Conservation (phyloP, 2,888 invertebrate species). For the Agriopis leucophaearia region DNA sequence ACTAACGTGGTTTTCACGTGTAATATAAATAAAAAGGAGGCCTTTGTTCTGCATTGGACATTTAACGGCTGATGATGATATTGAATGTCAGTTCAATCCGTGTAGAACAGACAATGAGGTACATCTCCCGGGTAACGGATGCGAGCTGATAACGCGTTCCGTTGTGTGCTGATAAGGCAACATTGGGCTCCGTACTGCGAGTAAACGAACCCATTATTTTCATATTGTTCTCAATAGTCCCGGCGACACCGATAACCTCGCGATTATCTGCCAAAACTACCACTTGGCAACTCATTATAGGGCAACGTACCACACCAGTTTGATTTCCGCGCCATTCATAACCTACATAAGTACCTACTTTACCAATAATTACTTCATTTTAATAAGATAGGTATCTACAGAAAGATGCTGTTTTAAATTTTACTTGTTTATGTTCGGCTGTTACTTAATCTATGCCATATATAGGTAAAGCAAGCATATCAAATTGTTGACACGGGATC, state of each 20-base stretch:
- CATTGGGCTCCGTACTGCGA: conserved; percentile 66
- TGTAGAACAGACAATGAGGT: conserved; percentile 34
- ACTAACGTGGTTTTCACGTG: no score
- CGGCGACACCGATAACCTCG: conserved; percentile 64
- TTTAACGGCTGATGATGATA: no score
- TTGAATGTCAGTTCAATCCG: conserved; percentile 22
- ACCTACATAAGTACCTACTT: no score
- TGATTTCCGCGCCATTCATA: conserved; percentile 32
- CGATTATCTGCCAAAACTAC: conserved; percentile 62
- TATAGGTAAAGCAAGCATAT: conserved; percentile 5
- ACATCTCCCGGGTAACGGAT: conserved; percentile 65
- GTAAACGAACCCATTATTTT: conserved; percentile 73
- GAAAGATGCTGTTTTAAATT: neutral
- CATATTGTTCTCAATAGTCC: conserved; percentile 40
- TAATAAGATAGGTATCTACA: neutral
- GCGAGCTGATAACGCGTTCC: conserved; percentile 75
- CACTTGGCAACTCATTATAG: conserved; percentile 50
- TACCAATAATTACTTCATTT: conserved; percentile 1
- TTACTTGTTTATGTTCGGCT: neutral
- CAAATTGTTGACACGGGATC: conserved; percentile 26
- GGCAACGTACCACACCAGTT: conserved; percentile 36
- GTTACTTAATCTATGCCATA: conserved; percentile 1
- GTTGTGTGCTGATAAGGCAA: conserved; percentile 72
- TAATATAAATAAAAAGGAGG: no score
- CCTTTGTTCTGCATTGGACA: no score